Base-by-base conservation (phyloP, 2,113 vertebrate genomes). In the Thunnus thynnus region DNA sequence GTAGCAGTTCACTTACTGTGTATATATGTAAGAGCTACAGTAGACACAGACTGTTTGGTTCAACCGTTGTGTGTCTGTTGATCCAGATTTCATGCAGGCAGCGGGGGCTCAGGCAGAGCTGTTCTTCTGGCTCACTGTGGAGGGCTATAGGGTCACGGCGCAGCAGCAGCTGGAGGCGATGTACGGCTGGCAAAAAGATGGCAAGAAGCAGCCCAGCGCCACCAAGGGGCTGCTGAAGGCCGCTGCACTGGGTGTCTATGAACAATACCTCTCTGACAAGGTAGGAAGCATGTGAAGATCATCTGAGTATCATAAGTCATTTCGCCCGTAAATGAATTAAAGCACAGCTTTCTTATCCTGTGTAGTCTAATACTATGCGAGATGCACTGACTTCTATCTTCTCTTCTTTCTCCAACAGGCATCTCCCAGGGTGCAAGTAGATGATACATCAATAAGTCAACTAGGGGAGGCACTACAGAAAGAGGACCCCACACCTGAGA, bases 51-150 rank as follows among this genome's bases (percentile, higher is more conserved):
- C n/a, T 41, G 18, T 64, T 44, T 30, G 22, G 30, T 70, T 62
- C 27, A 62, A 60, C 36, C 64, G 17, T 27, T 58, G 20, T 72
- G 54, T 73, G 57, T 64, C 0, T 48, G 55, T 83, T n/a, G 36
- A 27, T 84, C 13, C 88, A 99, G 98, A 99, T 96, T 99, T 97
- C 91, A 99, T 99, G 98, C 98, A 98, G 94, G 96, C 96, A 71
- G 97, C 96, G 50, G 98, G 97, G 71, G 98, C 97, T 61, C 98
- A 99, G 92, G 97, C 98, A 4, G 97, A 99, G 92, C 96, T 99
- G 75, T 99, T 99, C 93, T 99, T 99, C 94, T 99, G 98, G 98
- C 96, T 99, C 93, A 99, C 98, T 3, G 98, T 99, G 84, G 98
- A 99, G 94, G 98, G 98, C 44, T 99, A 99, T 95, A 94, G 98